Base-by-base conservation (phyloP, 2,888 invertebrate genomes). In the Galerucella nymphaeae region DNA sequence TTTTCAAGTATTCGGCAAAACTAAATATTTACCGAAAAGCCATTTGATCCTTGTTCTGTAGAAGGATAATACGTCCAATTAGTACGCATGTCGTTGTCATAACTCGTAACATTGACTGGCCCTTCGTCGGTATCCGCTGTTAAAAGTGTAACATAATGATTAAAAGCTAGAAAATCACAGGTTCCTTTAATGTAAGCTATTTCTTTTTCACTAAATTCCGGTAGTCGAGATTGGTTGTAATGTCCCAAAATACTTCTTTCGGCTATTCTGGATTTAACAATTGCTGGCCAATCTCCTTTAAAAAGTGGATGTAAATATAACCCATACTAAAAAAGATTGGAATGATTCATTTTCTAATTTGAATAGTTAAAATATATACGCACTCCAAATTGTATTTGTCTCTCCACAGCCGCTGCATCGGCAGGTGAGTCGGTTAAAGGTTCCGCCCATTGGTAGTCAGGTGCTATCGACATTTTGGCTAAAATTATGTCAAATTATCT, bases 161-260 rank as follows among this genome's bases (percentile, higher is more conserved):
- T 95, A 13, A 94, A 83, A 0, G 93, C 94, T 66, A 94, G 87
- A 84, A 92, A 93, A 83, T 95, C 94, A 1, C 88, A 87, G 0
- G 93, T 72, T 65, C 77, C 77, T 45, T 84, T 86, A 41, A 94
- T 90, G 67, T 87, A 86, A 14, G 86, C 82, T 4, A 92, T 86
- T 87, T 94, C 93, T 23, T 90, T 87, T 0, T 80, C 18, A 0
- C 90, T 90, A 80, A 93, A 91, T 70, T 81, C 81, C 0, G 93
- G 93, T 3, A 93, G 86, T 8, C 92, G 88, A 0, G 93, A 92
- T 14, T 88, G n/a, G 10, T 58, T 11, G 23, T 45, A 68, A 11
- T 23, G 13, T 13, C 20, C 67, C 48, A 2, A n/a, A 59, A n/a
- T 45, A 59, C 42, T 65, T 55, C 59, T 50, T 62, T 48, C 85